Percentiles rank a stretch among this genome's conserved stretches.
These are phyloP conservation scores for Epinephelus moara DNA, from an alignment of 2,113 vertebrate species.

Conservation along the genomic window DNA sequence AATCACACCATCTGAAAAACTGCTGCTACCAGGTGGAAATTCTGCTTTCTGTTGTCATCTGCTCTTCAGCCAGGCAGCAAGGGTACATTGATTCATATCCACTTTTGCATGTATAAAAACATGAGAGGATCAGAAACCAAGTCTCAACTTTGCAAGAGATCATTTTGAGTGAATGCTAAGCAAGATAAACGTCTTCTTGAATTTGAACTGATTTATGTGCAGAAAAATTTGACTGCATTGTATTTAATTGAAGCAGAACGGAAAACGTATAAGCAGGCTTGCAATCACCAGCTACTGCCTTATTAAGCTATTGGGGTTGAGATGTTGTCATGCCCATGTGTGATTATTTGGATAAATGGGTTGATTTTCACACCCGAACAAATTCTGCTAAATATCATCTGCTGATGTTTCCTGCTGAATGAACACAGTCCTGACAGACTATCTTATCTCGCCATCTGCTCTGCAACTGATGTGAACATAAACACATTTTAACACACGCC, in stretches of 20 bases:
- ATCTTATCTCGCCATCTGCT: slow-evolving; percentile 34
- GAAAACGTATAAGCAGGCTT: not conserved
- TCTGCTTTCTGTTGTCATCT: not conserved
- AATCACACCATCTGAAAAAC: slow-evolving; percentile 12
- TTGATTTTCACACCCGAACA: slow-evolving; percentile 17
- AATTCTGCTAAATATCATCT: slow-evolving; percentile 27
- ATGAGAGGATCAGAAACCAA: not conserved
- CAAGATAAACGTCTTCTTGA: not conserved
- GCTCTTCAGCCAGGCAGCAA: not conserved
- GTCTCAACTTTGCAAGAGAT: not conserved
- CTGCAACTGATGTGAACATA: not conserved
- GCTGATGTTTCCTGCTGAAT: slow-evolving; percentile 5
- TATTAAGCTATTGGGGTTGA: not conserved
- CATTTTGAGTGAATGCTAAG: not conserved
- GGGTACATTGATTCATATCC: not conserved
- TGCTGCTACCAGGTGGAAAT: slow-evolving; percentile 5
- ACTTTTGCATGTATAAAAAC: not conserved
- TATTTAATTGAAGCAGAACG: not conserved
- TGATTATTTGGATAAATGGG: not conserved
- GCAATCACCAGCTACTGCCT: not conserved
- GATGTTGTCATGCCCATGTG: not conserved
- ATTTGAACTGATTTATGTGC: not conserved
- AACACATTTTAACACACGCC: not conserved
- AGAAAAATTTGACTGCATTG: not conserved
- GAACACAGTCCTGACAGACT: slow-evolving; percentile 5